Evolutionary conservation across 2,888 invertebrate species (phyloP).

Genomic region (Nymphalis c-album): DNA sequence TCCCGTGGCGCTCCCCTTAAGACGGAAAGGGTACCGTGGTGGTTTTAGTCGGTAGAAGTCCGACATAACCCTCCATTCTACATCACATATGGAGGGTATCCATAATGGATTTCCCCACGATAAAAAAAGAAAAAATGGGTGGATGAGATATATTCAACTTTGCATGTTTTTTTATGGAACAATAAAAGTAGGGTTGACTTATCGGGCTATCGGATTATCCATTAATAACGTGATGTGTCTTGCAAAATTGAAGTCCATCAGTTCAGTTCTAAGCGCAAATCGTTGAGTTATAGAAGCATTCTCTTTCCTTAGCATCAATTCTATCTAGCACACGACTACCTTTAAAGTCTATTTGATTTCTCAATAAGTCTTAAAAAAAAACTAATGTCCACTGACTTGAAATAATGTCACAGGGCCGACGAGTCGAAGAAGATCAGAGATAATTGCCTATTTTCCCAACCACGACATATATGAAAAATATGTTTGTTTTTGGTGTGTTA

Average conservation of each 20-base stretch:
- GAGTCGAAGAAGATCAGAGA: not conserved
- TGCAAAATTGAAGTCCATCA: not conserved
- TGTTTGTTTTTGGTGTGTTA: not conserved
- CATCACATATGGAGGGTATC: too few species aligned
- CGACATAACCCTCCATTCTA: too few species aligned
- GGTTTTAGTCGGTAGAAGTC: too few species aligned
- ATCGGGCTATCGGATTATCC: too few species aligned
- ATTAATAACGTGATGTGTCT: too few species aligned
- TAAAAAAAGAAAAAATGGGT: too few species aligned
- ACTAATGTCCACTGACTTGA: not conserved
- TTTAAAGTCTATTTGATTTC: conserved; percentile 3
- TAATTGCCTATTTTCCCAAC: not conserved
- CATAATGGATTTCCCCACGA: too few species aligned
- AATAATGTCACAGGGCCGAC: conserved; percentile 4
- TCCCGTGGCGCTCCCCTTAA: too few species aligned
- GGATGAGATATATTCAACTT: too few species aligned
- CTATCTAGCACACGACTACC: conserved; percentile 4
- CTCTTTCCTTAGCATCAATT: conserved; percentile 6
- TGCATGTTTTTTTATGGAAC: too few species aligned
- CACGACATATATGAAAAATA: not conserved
- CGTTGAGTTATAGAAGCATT: conserved; percentile 5
- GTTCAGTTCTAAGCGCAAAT: not conserved
- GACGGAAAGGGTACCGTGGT: too few species aligned
- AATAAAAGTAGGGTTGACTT: too few species aligned
- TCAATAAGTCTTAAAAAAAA: conserved; percentile 1